Evolutionary conservation across 2,888 invertebrate species (phyloP).

Genomic region (Bembecia ichneumoniformis): DNA sequence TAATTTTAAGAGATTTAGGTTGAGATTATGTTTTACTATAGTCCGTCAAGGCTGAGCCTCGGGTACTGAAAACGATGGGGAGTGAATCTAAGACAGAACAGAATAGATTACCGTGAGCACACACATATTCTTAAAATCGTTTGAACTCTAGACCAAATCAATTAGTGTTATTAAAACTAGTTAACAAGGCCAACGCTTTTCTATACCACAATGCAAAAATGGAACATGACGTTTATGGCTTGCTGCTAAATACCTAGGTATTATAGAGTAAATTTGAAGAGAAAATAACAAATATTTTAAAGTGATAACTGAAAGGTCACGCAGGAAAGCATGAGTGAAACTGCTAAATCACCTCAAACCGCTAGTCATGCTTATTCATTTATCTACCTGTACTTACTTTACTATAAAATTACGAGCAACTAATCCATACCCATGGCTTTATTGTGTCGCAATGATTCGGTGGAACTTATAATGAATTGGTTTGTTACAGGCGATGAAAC

Average conservation of each 20-base stretch:
- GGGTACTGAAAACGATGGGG: too few species aligned
- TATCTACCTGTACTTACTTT: conserved; percentile 12
- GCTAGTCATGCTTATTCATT: conserved; percentile 23
- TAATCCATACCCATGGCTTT: conserved; percentile 4
- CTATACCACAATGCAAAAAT: neutral
- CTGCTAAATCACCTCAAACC: conserved; percentile 13
- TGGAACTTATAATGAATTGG: conserved; percentile 33
- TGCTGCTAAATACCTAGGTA: neutral
- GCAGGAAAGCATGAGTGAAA: conserved; percentile 4
- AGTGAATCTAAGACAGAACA: too few species aligned
- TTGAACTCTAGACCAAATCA: neutral
- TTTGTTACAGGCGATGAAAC: conserved; percentile 79
- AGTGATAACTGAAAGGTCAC: conserved; percentile 14
- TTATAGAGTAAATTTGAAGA: conserved; percentile 1
- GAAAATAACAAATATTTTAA: conserved; percentile 12
- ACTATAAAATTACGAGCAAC: conserved; percentile 2
- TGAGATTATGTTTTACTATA: too few species aligned
- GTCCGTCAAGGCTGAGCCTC: too few species aligned
- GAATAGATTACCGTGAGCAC: too few species aligned
- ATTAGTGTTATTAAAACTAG: neutral
- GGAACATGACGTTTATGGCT: too few species aligned
- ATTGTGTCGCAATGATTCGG: conserved; percentile 17
- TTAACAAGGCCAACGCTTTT: neutral
- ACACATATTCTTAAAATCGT: too few species aligned
- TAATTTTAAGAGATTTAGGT: too few species aligned